These are phyloP conservation scores for Malachius bipustulatus DNA, from an alignment of 2,888 invertebrate species.

Conservation along the genomic window DNA sequence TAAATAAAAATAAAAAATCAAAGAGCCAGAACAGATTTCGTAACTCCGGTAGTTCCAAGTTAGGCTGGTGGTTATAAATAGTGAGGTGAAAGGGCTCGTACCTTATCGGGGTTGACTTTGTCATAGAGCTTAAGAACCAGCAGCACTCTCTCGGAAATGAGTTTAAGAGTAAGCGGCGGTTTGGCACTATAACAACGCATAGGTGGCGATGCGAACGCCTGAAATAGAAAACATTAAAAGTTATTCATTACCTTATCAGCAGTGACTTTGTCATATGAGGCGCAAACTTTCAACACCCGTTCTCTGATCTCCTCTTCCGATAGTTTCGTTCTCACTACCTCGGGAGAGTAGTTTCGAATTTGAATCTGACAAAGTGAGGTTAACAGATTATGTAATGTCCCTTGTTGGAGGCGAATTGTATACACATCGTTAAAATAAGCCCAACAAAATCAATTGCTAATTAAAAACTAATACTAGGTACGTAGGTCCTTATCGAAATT, in stretches of 20 bases:
- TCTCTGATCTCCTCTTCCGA: constrained; percentile 57
- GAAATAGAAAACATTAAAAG: constrained; percentile 37
- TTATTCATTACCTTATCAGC: constrained; percentile 61
- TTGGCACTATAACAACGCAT: constrained; percentile 63
- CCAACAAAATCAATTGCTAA: not conserved
- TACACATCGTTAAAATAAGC: not conserved
- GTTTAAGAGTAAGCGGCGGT: constrained; percentile 67
- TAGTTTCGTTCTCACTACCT: constrained; percentile 39
- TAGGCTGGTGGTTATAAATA: too few relatives aligned
- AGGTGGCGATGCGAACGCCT: constrained; percentile 52
- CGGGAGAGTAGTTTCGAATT: constrained; percentile 30
- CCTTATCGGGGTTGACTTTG: constrained; percentile 90
- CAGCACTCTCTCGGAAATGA: constrained; percentile 79
- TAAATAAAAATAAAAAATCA: too few relatives aligned
- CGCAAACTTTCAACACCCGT: constrained; percentile 78
- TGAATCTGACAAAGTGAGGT: constrained; percentile 21
- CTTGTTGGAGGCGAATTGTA: too few relatives aligned
- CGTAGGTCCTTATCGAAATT: too few relatives aligned
- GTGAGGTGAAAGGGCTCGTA: too few relatives aligned
- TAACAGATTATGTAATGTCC: constrained; percentile 20
- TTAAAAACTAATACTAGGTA: too few relatives aligned
- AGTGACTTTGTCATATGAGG: constrained; percentile 80
- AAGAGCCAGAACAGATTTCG: too few relatives aligned
- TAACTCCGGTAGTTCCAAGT: too few relatives aligned
- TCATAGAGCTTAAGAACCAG: constrained; percentile 96